Evolutionary conservation across 2,797 vertebrate species (phyloP), one percentile per base, ranked within the genome.

Genomic region (Aplochiton taeniatus): DNA sequence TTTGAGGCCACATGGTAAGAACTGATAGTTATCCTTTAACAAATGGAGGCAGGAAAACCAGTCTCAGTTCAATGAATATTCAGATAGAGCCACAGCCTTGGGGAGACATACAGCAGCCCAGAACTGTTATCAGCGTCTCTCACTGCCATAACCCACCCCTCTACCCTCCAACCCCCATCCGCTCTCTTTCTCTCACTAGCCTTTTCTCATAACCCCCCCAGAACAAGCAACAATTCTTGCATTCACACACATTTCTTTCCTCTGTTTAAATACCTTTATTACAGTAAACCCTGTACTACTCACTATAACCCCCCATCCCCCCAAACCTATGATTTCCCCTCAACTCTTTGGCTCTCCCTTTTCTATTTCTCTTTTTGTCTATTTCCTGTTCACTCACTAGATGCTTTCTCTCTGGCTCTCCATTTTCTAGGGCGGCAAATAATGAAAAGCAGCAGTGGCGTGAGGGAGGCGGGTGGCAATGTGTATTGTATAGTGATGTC

Each of bases 51-150:
- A 80, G 78, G 76, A 88, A 84, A 82, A 69, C 65, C 68, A 63
- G 70, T 79, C 78, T 90, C 85, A 81, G 85, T 80, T 79, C 65
- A 68, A 86, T 89, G 84, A 85, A 92, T 90, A 90, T 89, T 88
- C 73, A 78, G 65, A 68, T 75, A 50, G 74, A 77, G 73, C 78
- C 70, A 31, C 60, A 70, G 86, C 85, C 85, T 85, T 70, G 46
- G 75, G 86, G 87, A 83, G 78, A 80, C 79, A 73, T 71, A 72
- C 76, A 81, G 77, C 79, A 79, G 79, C 68, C 79, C 68, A 78
- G 63, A 78, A 84, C 82, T 79, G 85, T 87, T 85, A 89, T 87
- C 88, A 78, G 76, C 71, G 77, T 65, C 71, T 65, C 78, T 78
- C 70, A 42, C 69, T 76, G 72, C 51, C 58, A 4, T 46, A 80